Evolutionary conservation across 37 sponge, comb jelly and placozoan genomes (phyloP), one percentile per base, ranked within the genome.

Genomic region (Lycopodina hypogea): DNA sequence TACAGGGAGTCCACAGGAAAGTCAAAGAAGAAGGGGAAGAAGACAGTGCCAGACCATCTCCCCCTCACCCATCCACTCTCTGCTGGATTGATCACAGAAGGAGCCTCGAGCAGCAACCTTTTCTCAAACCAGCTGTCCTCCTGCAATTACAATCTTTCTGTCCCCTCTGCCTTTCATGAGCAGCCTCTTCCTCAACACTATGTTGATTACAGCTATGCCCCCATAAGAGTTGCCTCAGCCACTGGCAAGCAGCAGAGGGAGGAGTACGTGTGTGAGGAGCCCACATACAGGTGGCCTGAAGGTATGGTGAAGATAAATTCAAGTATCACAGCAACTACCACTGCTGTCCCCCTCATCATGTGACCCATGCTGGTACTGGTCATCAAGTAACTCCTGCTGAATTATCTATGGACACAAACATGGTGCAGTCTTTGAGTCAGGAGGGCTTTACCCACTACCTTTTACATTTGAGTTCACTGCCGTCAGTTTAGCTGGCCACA

Each of bases 1-100:
- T 94, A 97, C 57, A 62, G 97, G 18, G 87, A 90, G 64, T 75
- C 84, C 0, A 58, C 64, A 3, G 35, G 61, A 22, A 86, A 86
- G 32, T 69, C 79, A 12, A 71, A 70, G 42, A 86, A 86, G 65
- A 81, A 82, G 48, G 52, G 42, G 37, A 86, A 74, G 57, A 80
- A 69, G 23, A 14, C 8, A 0, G 32, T 26, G 26, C 14, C 65
- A 22, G 7, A 40, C 2, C n/a, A 42, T 30, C 35, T 71, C 21
- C 50, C 28, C 35, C 17, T 33, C 22, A 23, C 22, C 40, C 73
- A 42, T 29, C 65, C 82, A 38, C 28, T 68, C 15, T 34, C 37
- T 68, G 34, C 68, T 39, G 68, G 51, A 75, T 28, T 26, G 14
- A 24, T 53, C 22, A 26, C 33, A 51, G 76, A 22, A 22, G 76